phyloP scores from a whole-genome alignment of 2,797 vertebrate genomes.

The Sandelia bainsii region DNA sequence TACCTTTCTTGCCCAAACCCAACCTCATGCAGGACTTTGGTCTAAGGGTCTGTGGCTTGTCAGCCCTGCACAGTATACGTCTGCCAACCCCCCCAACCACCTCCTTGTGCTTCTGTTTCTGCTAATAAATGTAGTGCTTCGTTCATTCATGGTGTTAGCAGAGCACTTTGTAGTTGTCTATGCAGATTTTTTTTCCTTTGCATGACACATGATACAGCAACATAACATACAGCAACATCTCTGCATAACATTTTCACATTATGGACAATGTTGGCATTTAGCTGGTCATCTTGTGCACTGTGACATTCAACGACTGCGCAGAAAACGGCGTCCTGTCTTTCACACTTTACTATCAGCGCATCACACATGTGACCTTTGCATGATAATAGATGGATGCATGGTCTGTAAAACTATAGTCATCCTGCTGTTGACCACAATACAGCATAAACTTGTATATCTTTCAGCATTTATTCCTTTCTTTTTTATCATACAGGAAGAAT shows the following conservation, averaged over 20 bases:
- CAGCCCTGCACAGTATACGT: too few species aligned
- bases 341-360: conserved; percentile 16
- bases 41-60: too few species aligned
- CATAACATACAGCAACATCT: neutral
- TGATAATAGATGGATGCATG: neutral
- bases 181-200: too few species aligned
- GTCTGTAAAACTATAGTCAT: neutral
- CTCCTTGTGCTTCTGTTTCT: too few species aligned
- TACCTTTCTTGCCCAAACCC: too few species aligned
- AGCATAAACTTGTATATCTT: neutral
- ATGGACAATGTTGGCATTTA: conserved; percentile 54
- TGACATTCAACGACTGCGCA: conserved; percentile 63
- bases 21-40: too few species aligned
- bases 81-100: too few species aligned
- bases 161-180: too few species aligned
- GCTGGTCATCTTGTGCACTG: conserved; percentile 35
- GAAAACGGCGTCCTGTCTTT: conserved; percentile 1
- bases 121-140: too few species aligned
- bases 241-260: neutral
- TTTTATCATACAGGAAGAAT: neutral
- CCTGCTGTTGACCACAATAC: neutral
- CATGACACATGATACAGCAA: too few species aligned
- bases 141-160: too few species aligned
- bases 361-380: conserved; percentile 59
- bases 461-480: conserved; percentile 1